Conservation (phyloP, 2,113 vertebrate genomes). For the Myxocyprinus asiaticus region DNA sequence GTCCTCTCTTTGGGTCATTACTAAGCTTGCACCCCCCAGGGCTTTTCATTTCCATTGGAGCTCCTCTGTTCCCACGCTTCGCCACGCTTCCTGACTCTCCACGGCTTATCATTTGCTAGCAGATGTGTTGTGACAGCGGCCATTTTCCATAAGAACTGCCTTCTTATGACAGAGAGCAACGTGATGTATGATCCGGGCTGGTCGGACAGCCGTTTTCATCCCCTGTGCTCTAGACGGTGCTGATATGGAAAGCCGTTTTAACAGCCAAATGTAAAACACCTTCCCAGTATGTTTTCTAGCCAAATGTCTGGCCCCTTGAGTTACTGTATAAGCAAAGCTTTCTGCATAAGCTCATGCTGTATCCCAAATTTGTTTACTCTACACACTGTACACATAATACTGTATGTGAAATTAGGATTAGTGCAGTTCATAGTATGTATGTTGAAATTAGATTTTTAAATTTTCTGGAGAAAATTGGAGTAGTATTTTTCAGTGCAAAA, state of each 20-base stretch:
- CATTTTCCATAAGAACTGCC: conserved; percentile 22
- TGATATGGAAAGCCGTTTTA: conserved; percentile 28
- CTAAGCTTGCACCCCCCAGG: conserved; percentile 34
- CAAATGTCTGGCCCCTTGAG: conserved; percentile 4
- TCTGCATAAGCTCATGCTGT: too few species aligned
- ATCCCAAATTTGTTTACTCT: too few species aligned
- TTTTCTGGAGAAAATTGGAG: too few species aligned
- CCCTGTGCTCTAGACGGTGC: conserved; percentile 7
- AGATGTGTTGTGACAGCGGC: conserved; percentile 40
- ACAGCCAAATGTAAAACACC: conserved; percentile 19
- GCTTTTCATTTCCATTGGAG: conserved; percentile 23
- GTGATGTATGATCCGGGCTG: conserved; percentile 1
- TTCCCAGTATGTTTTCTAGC: conserved; percentile 14
- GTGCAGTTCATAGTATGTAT: too few species aligned
- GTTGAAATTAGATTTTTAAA: too few species aligned
- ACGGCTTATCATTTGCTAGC: conserved; percentile 39
- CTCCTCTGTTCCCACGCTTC: neutral
- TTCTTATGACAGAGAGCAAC: conserved; percentile 3
- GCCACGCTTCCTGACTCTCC: neutral
- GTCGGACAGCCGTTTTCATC: conserved; percentile 12
- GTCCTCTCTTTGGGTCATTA: conserved; percentile 45
- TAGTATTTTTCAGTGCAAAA: too few species aligned
- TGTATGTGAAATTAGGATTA: too few species aligned
- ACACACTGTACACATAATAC: too few species aligned
- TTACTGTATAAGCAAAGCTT: neutral